A percentile compares a stretch with the other conserved stretches of the same genome.
phyloP scores from a whole-genome alignment of 1,140 invertebrate species.

The Chrysoperla carnea region DNA sequence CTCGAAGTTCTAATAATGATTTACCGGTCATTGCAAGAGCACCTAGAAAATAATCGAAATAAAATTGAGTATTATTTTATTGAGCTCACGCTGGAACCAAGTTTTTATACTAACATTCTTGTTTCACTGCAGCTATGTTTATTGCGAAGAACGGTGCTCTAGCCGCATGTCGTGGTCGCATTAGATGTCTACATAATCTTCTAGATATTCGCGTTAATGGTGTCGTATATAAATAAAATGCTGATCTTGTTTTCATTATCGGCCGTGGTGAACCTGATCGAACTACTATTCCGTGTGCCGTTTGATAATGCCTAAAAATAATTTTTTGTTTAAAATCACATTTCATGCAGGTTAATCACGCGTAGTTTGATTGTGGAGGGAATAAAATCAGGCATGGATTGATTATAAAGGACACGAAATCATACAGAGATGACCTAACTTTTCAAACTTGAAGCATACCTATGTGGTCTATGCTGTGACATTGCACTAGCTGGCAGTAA shows the following conservation, averaged over 20 bases:
- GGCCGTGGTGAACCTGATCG: constrained; percentile 64
- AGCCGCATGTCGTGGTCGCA: constrained; percentile 70
- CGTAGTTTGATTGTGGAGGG: no score
- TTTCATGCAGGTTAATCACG: no score
- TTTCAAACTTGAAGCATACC: no score
- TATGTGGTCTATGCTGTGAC: constrained; percentile 52
- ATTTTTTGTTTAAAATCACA: no score
- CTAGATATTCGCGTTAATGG: constrained; percentile 74
- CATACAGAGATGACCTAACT: no score
- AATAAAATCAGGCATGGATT: no score
- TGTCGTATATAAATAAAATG: constrained; percentile 85
- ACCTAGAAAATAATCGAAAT: constrained; percentile 22
- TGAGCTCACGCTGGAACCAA: no score
- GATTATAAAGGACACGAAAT: no score
- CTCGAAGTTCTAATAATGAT: constrained; percentile 31
- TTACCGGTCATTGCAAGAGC: constrained; percentile 40
- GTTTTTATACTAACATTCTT: constrained; percentile 41
- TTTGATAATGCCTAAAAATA: constrained; percentile 59
- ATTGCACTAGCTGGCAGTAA: constrained; percentile 23
- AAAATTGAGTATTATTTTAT: no score
- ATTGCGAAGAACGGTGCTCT: constrained; percentile 74
- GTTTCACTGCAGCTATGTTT: constrained; percentile 68
- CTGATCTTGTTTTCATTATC: constrained; percentile 91
- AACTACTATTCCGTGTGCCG: constrained; percentile 62
- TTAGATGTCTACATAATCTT: constrained; percentile 62